A percentile compares a stretch with the other conserved stretches of the same genome.
Evolutionary conservation across 2,888 invertebrate genomes (phyloP).

Genomic region (Heliconius ethilla): DNA sequence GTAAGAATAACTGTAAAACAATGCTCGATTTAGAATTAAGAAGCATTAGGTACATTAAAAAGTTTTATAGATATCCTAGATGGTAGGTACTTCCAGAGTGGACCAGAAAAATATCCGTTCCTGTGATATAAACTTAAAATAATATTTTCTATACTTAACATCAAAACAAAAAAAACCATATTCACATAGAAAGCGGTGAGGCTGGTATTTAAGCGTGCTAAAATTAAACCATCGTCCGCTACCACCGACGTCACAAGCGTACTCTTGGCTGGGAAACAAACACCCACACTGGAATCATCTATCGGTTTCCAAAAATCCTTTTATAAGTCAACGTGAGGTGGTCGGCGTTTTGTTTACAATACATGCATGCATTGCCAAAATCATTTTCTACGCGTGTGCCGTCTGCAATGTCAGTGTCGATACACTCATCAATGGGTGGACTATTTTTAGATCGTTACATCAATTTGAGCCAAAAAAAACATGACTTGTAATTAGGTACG

Average conservation of each 20-base stretch:
- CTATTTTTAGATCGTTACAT: conserved; percentile 68
- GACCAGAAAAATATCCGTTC: no score
- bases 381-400: conserved; percentile 51
- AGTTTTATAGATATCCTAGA: no score
- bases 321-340: conserved; percentile 34
- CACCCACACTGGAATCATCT: conserved; percentile 58
- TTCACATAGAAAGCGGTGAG: conserved; percentile 59
- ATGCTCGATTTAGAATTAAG: background rate
- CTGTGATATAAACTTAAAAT: background rate
- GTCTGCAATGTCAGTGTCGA: conserved; percentile 76
- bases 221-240: conserved; percentile 65
- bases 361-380: conserved; percentile 62
- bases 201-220: conserved; percentile 76
- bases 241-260: conserved; percentile 59
- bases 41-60: background rate
- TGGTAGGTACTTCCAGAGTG: no score
- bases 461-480: conserved; percentile 66
- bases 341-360: conserved; percentile 46
- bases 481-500: conserved; percentile 59
- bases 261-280: conserved; percentile 64
- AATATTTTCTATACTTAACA: background rate
- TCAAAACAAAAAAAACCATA: conserved; percentile 40
- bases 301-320: conserved; percentile 30
- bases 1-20: conserved; percentile 75
- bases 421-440: conserved; percentile 69